A percentile compares a stretch with the other conserved stretches of the same genome.
Evolutionary conservation across 2,888 invertebrate genomes (phyloP).

Genomic region (Noctua pronuba): DNA sequence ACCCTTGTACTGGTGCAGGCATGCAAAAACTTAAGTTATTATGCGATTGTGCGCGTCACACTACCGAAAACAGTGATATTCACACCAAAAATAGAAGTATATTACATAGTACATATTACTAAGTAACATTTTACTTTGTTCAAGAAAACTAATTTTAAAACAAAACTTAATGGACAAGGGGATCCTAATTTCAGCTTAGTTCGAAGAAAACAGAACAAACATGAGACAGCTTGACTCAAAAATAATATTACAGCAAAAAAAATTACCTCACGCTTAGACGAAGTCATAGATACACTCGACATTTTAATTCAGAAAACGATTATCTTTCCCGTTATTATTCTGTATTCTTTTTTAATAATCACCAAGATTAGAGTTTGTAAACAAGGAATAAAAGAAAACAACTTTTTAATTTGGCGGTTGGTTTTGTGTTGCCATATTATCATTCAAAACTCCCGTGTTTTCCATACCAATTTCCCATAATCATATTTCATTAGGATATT

Average conservation of each 20-base stretch:
- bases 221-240: background rate
- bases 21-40: background rate
- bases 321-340: background rate
- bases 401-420: constrained; percentile 33
- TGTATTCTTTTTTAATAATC: background rate
- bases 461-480: no score
- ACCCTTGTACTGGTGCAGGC: background rate
- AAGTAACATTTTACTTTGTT: background rate
- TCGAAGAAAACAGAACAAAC: background rate
- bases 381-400: background rate
- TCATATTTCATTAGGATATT: background rate
- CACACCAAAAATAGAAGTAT: background rate
- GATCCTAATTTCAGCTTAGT: background rate
- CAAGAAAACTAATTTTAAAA: background rate
- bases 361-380: background rate
- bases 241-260: background rate
- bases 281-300: constrained; percentile 68
- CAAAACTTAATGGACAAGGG: background rate
- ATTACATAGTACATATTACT: no score
- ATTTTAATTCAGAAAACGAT: constrained; percentile 32
- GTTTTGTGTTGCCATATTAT: constrained; percentile 16
- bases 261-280: constrained; percentile 76
- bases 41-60: no score
- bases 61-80: background rate
- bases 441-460: constrained; percentile 8